These are phyloP conservation scores for Meriones unguiculatus DNA, from an alignment of 2,113 vertebrate genomes.

Conservation along the genomic window DNA sequence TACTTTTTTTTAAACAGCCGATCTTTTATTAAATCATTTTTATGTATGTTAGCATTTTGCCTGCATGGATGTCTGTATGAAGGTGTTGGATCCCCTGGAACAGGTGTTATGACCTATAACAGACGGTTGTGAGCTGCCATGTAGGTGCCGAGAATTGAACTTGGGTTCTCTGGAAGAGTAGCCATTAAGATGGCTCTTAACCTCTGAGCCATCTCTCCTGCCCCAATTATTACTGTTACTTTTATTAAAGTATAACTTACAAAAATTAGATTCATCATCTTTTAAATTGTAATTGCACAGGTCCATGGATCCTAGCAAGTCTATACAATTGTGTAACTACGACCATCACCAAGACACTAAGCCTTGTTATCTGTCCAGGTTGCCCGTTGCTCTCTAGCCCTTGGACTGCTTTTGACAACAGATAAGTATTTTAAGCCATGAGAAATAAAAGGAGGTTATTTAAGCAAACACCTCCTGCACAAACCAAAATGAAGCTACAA, in stretches of 20 bases:
- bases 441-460: not conserved
- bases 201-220: too few species aligned
- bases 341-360: not conserved
- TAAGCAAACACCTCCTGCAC: not conserved
- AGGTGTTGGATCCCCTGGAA: too few species aligned
- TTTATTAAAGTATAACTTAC: not conserved
- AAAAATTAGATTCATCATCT: constrained; percentile 33
- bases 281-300: not conserved
- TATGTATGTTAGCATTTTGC: too few species aligned
- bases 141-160: too few species aligned
- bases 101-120: too few species aligned
- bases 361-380: not conserved
- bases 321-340: not conserved
- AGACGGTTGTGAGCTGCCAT: too few species aligned
- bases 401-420: not conserved
- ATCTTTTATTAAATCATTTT: too few species aligned
- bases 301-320: not conserved
- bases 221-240: not conserved
- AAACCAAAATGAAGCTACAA: constrained; percentile 30
- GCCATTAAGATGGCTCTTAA: too few species aligned
- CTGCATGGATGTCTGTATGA: too few species aligned
- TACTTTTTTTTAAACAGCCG: too few species aligned
- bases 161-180: too few species aligned
- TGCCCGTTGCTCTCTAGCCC: not conserved
- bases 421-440: constrained; percentile 38